Base-by-base conservation (phyloP, 2,797 vertebrate genomes). In the Coluber constrictor region DNA sequence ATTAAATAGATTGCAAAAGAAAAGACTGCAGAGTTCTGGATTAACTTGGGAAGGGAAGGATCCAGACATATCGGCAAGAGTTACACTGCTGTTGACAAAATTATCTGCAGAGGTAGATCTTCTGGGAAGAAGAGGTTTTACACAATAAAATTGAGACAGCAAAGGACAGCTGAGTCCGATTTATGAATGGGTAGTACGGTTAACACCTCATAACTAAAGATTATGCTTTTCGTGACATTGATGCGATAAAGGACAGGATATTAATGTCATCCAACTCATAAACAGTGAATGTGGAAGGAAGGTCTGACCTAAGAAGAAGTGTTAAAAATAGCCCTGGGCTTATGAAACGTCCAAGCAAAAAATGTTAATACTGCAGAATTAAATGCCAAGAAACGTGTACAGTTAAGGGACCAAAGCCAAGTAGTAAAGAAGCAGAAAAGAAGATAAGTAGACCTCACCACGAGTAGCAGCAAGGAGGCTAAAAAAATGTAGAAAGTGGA, bases 211-310 rank as follows among this genome's bases (percentile, higher is more conserved):
- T 59, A 86, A 29, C 23, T 12, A 47, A 59, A 60, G 27, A 90
- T 15, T 83, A 18, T 91, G 90, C 56, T 91, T 83, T 86, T n/a
- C 8, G 0, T 20, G 32, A 47, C 25, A 27, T 2, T 91, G 74
- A 86, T 91, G 29, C 29, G 37, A 91, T 83, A 60, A 91, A 79
- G n/a, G 37, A 60, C 90, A 91, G 90, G 74, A 83, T 86, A 91
- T 91, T 83, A 91, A 79, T 59, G 56, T 25, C 55, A 29, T 16
- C 55, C 70, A 43, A 16, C 70, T 83, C 56, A 91, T 79, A 91
- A 59, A 57, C n/a, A 90, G 66, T 57, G 23, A 43, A 20, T 27
- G 66, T 15, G 37, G 23, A 32, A 79, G 23, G 70, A 59, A 83
- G 25, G 55, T 9, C 7, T 63, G 25, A 83, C 16, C 27, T 32